Base-by-base conservation (phyloP, 1,140 invertebrate species). In the Drosophila melanica region DNA sequence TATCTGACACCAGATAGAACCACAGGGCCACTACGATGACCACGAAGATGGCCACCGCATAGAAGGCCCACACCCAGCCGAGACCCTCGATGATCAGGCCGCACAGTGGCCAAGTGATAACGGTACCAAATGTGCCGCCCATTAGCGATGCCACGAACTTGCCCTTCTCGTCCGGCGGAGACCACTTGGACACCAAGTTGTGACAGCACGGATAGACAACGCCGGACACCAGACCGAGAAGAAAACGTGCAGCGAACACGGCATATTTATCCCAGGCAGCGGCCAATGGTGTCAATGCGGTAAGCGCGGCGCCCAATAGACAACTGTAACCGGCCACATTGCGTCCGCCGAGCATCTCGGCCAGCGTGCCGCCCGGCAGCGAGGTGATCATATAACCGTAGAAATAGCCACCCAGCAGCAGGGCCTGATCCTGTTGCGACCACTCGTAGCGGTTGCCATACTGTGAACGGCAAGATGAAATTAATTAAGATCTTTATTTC, bases 111-210 rank as follows among this genome's bases (percentile, higher is more conserved):
- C 96, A 95, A 1, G 96, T 95, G 14, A 97, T 93, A 0, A 96
- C 94, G 0, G 96, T 96, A 20, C 96, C 96, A 20, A 97, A 94
- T 0, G 95, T 95, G 4, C 95, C 95, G 8, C 96, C 95, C 95
- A 95, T 93, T 84, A 96, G 93, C 11, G 95, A 94, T 80, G 95
- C 95, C 0, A 95, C 93, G 81, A 96, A 96, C 92, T 95, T 95
- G 51, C 95, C 95, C 90, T 95, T 96, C 79, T 96, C 95, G 14
- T 93, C 93, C n/a, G 95, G 95, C 9, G 95, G 96, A 0, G 94
- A 94, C 96, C 96, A 96, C 78, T 94, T 93, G 0, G 95, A 95
- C 30, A 96, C 94, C 77, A 96, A 92, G 30, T 93, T 94, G 72
- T 96, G 95, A 12, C 95, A 92, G 11, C 95, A 93, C 7, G 96